Percentiles rank a stretch among this genome's conserved stretches.
Conservation (phyloP, 2,113 vertebrate genomes). For the Mastomys coucha region DNA sequence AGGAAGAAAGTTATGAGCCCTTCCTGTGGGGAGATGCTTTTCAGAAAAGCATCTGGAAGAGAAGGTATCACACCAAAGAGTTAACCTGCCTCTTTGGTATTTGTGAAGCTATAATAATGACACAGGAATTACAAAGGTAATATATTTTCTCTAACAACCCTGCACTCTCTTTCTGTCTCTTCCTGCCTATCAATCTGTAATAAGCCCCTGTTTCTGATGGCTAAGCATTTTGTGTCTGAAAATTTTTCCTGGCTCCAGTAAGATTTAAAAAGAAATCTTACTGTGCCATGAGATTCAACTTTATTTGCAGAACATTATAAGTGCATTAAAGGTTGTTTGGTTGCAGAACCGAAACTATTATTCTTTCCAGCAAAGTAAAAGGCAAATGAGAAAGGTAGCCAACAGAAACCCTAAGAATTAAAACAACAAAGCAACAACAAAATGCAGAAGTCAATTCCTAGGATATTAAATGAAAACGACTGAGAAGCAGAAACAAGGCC, state of each 20-base stretch:
- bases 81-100: background rate
- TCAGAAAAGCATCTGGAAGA: background rate
- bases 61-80: background rate
- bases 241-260: conserved; percentile 62
- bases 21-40: background rate
- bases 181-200: background rate
- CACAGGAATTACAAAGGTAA: background rate
- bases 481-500: background rate
- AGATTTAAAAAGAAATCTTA: conserved; percentile 12
- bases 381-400: conserved; percentile 16
- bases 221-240: conserved; percentile 50
- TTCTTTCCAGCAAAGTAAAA: conserved; percentile 71
- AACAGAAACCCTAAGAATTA: conserved; percentile 40
- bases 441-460: conserved; percentile 24
- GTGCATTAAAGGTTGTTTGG: conserved; percentile 34
- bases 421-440: background rate
- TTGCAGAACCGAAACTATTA: conserved; percentile 23
- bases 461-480: background rate
- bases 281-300: conserved; percentile 55
- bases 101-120: conserved; percentile 3
- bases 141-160: background rate
- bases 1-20: background rate
- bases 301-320: conserved; percentile 72
- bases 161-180: background rate
- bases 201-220: background rate